These are phyloP conservation scores for Apodemus agrarius DNA, from an alignment of 2,797 vertebrate species.

Conservation along the genomic window DNA sequence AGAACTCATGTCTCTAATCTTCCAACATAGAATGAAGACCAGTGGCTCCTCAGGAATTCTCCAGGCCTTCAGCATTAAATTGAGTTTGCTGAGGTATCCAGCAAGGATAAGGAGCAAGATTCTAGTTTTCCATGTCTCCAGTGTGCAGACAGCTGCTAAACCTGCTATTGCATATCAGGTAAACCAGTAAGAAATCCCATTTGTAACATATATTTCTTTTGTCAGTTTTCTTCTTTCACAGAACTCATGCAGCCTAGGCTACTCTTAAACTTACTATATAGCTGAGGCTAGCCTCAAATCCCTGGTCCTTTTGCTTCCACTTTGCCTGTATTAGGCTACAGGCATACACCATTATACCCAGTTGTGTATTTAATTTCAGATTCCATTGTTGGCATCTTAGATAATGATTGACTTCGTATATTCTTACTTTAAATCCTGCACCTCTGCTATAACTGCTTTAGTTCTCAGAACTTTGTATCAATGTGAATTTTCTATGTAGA, in stretches of 20 bases:
- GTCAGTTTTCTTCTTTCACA: background rate
- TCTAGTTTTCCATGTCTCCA: background rate
- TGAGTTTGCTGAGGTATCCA: background rate
- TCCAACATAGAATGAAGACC: background rate
- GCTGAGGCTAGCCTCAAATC: background rate
- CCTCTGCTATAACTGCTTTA: background rate
- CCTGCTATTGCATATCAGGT: background rate
- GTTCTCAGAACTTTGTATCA: background rate
- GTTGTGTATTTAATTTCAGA: background rate
- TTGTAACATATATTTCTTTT: background rate
- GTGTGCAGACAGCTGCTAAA: background rate
- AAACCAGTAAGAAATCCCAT: background rate
- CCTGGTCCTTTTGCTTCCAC: background rate
- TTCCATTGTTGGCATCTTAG: background rate
- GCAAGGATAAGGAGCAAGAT: background rate
- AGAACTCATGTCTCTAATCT: background rate
- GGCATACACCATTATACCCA: background rate
- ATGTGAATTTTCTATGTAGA: background rate
- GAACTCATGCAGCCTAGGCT: background rate
- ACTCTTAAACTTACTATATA: background rate
- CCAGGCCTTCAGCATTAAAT: background rate
- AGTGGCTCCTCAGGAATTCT: background rate
- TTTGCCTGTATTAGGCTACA: background rate
- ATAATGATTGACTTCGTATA: background rate
- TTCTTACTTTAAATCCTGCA: background rate